Base-by-base conservation (phyloP, 2,113 vertebrate genomes). In the Butorides virescens region DNA sequence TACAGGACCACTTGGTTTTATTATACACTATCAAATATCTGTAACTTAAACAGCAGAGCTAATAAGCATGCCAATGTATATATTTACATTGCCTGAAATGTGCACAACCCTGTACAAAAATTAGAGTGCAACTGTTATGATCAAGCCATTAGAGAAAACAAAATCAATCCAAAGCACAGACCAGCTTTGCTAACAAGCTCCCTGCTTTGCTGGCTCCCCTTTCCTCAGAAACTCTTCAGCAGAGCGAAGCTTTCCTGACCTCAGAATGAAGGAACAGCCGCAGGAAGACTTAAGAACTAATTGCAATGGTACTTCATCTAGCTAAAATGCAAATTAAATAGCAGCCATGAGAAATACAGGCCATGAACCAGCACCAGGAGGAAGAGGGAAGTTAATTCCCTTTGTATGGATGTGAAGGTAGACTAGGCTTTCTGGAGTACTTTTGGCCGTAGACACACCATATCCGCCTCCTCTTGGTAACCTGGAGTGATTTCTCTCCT, bases 61-160 rank as follows among this genome's bases (percentile, higher is more conserved):
- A 96, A 96, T 92, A 83, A 94, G 93, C 95, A 96, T 50, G 96
- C 96, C 96, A 97, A 97, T 90, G 93, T 90, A 97, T 96, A 97
- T 97, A 97, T 97, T 97, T 97, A 96, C 95, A 95, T 90, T 96
- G 95, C 92, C 88, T 97, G 90, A 95, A 96, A 97, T 92, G 90
- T 96, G 95, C 92, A 93, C 93, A 96, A 83, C 95, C 90, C 90
- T 47, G 32, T 47, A 66, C 92, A 97, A 96, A 96, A 97, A 94
- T 94, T 93, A 97, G 88, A 97, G 93, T 86, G 95, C 95, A 96
- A 97, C 92, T 90, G 85, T 93, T 93, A 97, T 32, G 75, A 96
- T 90, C 95, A 88, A 94, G 85, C 78, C 96, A 86, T 96, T 88
- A 94, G 95, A 96, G 95, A 94, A 95, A 96, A 94, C 88, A 93